Conservation (phyloP, 2,797 vertebrate genomes). For the Acridotheres tristis region DNA sequence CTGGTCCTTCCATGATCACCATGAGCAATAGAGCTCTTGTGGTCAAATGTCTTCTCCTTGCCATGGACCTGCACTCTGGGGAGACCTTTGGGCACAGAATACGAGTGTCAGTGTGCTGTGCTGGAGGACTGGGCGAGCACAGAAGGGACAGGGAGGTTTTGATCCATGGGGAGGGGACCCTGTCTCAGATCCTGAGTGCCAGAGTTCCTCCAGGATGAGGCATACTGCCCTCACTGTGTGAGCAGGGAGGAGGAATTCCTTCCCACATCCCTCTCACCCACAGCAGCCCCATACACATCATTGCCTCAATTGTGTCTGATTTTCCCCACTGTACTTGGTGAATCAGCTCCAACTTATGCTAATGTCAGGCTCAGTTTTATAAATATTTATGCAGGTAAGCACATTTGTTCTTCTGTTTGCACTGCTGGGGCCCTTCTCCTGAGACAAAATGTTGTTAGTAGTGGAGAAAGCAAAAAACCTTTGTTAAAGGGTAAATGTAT, state of each 20-base stretch:
- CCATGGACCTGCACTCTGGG: fast-evolving
- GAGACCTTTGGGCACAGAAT: not conserved
- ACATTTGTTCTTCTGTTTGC: not conserved
- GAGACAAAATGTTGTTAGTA: not conserved
- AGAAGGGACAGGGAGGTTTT: not conserved
- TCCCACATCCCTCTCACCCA: not conserved
- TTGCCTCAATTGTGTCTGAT: not conserved
- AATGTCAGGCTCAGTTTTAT: not conserved
- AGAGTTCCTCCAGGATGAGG: not conserved
- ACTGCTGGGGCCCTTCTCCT: not conserved
- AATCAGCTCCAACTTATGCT: not conserved
- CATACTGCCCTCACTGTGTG: not conserved
- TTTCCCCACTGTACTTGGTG: not conserved
- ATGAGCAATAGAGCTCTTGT: not conserved
- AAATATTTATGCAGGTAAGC: slow-evolving; percentile 24
- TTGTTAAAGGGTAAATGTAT: slow-evolving; percentile 12
- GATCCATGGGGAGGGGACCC: not conserved
- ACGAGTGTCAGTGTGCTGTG: not conserved
- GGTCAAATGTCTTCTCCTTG: not conserved
- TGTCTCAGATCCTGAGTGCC: not conserved
- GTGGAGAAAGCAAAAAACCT: not conserved
- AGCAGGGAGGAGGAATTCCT: not conserved
- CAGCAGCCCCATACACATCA: not conserved
- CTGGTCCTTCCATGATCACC: not conserved
- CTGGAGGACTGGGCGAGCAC: fast-evolving